Evolutionary conservation across 2,113 vertebrate genomes (phyloP), one percentile per base, ranked within the genome.

Genomic region (Hippotragus niger): DNA sequence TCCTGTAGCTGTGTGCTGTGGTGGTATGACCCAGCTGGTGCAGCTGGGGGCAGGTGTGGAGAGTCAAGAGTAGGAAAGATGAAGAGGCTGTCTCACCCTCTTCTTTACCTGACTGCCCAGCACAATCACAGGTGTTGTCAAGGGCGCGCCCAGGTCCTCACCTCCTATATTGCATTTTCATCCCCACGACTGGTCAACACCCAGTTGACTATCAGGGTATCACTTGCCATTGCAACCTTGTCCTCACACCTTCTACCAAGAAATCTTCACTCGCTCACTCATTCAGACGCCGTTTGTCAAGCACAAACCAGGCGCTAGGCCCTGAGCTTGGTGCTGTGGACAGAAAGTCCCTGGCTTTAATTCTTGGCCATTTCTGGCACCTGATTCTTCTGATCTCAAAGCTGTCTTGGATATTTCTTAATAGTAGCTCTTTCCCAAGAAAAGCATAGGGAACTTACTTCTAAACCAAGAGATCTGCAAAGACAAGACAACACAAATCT

Each of bases 391-490:
- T 14, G 16, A 36, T 86, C 47, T 60, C 81, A 92, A 67, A 71
- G 50, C 43, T 94, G 36, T 40, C 13, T 55, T 47, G 85, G 23
- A 14, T 85, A 13, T 27, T 62, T 82, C 93, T 67, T 25, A 81
- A 36, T 12, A 92, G 40, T 83, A 71, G n/a, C 4, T 74, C 47
- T 80, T 74, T 90, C 40, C 85, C 62, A 88, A 23, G 67, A 64
- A 76, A 97, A 27, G 23, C 29, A 3, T 15, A 89, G 50, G 53
- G 17, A 53, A 47, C 21, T 80, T 47, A 88, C 25, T 71, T 88
- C 57, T 55, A 91, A 97, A 96, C 87, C 53, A 95, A 67, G 43
- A 81, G 78, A 57, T 45, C 93, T 74, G 50, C 45, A 88, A 91
- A 95, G 36, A 91, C 47, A 7, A 81, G 93, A 88, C 36, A 57